Conservation (phyloP, 1,140 invertebrate species). For the Leptopilina boulardi region DNA sequence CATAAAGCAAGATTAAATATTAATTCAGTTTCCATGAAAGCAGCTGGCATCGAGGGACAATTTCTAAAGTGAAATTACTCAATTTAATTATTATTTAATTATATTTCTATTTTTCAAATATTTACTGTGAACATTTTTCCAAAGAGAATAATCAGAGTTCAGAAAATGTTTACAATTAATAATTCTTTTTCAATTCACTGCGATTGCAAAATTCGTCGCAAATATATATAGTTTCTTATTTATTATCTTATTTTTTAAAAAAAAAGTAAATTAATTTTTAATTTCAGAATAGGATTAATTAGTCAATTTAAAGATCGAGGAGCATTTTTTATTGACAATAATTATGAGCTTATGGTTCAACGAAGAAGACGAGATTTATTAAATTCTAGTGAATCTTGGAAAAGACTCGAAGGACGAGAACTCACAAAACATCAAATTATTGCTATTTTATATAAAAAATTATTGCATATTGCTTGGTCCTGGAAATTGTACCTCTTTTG, state of each 20-base stretch:
- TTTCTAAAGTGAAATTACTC: constrained; percentile 51
- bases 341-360: constrained; percentile 51
- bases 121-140: no score
- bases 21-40: constrained; percentile 38
- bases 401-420: constrained; percentile 19
- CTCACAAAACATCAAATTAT: constrained; percentile 48
- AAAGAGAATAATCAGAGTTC: no score
- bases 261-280: not conserved
- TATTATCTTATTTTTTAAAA: constrained; percentile 19
- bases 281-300: constrained; percentile 50
- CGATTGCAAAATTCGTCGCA: no score
- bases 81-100: not conserved
- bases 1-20: constrained; percentile 50
- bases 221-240: not conserved
- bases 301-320: constrained; percentile 51
- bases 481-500: constrained; percentile 52
- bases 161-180: no score
- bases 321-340: constrained; percentile 33
- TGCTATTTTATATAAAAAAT: constrained; percentile 54
- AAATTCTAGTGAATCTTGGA: constrained; percentile 48
- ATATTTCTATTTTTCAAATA: no score
- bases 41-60: constrained; percentile 54
- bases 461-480: constrained; percentile 45
- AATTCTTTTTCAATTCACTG: no score
- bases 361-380: constrained; percentile 46